These are phyloP conservation scores for Apis laboriosa DNA, from an alignment of 1,140 invertebrate genomes.

Conservation along the genomic window DNA sequence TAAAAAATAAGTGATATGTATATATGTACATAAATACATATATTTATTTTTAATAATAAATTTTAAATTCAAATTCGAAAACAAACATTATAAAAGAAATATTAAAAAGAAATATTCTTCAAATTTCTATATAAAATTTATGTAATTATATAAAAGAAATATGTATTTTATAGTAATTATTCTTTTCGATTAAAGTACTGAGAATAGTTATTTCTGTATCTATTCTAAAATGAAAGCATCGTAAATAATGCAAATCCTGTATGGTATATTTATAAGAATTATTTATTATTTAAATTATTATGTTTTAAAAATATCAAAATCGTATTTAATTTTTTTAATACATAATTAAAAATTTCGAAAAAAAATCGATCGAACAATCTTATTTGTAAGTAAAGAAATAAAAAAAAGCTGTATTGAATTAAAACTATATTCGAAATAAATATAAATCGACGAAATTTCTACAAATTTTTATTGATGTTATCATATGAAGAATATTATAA, in stretches of 20 bases:
- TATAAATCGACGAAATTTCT: not conserved
- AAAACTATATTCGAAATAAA: too few relatives aligned
- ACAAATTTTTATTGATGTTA: too few relatives aligned
- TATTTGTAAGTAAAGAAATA: not conserved
- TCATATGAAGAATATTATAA: too few relatives aligned
- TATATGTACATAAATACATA: not conserved
- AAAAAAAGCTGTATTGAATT: not conserved
- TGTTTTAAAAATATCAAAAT: not conserved
- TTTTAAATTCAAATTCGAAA: not conserved
- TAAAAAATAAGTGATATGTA: too few relatives aligned
- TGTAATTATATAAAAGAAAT: not conserved
- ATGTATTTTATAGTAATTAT: not conserved
- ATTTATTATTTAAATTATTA: not conserved
- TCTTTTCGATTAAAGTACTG: constrained; percentile 1
- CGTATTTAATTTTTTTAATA: not conserved
- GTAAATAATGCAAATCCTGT: not conserved
- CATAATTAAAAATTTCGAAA: not conserved
- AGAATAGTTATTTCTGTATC: not conserved
- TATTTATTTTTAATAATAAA: not conserved
- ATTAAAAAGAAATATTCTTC: too few relatives aligned
- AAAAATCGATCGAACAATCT: constrained; percentile 6
- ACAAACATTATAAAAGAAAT: not conserved
- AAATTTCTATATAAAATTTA: not conserved
- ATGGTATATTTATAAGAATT: not conserved
- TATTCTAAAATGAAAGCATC: constrained; percentile 18